Base-by-base conservation (phyloP, 1,140 invertebrate genomes). In the Aplysia californica region DNA sequence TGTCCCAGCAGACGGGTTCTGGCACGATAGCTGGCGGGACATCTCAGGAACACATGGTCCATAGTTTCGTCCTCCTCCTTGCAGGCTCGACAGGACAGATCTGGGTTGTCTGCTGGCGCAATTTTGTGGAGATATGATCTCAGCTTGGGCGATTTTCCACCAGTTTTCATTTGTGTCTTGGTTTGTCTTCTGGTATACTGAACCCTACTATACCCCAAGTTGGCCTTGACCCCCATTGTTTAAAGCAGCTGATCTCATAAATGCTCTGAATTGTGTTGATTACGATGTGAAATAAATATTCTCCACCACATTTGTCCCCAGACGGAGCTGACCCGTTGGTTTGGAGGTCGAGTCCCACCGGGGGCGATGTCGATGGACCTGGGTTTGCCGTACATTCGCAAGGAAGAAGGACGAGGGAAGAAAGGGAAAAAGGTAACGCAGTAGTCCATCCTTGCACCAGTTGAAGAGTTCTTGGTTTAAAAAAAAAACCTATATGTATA, bases 311-410 rank as follows among this genome's bases (percentile, higher is more conserved):
- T n/a, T n/a, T n/a, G n/a, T n/a, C n/a, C 85, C 56, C 81, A 83
- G 23, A 77, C 70, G 18, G 87, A 89, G 64, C 75, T 89, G 20
- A 78, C 75, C 26, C 75, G 84, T 0, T 89, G 87, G 87, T 89
- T 89, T 75, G 87, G 86, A 29, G 87, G 86, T 29, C 59, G 86
- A 26, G 82, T 89, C 4, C 80, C 85, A 26, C 75, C 80, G 35
- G 85, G 83, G 64, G 82, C 83, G 15, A 81, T 81, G 20, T 67
- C 71, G 18, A 79, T 88, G 64, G 83, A 87, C 73, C 85, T 87
- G 0, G 87, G 87, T 26, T 78, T 81, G 50, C 85, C 85, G n/a
- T 83, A 84, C 35, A 80, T 75, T 10, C 66, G 74, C 41, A 84
- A 80, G 74, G 84, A 85, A 35, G 56, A 84, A 81, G 74, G 79